Evolutionary conservation across 2,797 vertebrate genomes (phyloP).

Genomic region (Streptopelia turtur): DNA sequence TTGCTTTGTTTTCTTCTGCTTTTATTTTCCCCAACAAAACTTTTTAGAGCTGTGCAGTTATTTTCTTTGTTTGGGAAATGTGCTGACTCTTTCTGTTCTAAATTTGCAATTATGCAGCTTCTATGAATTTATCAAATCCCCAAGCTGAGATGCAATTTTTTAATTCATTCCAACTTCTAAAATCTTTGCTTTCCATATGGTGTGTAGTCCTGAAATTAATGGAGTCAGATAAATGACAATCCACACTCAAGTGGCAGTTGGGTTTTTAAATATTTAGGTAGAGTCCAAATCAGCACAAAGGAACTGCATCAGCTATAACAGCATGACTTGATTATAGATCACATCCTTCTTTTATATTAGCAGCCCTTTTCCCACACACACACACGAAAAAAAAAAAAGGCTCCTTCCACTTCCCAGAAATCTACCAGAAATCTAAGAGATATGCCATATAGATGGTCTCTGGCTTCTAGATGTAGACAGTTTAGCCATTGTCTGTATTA

Average conservation of each 20-base stretch:
- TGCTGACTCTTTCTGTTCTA: background rate
- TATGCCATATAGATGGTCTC: fast-evolving
- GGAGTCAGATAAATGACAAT: background rate
- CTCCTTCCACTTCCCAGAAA: background rate
- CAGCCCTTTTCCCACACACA: background rate
- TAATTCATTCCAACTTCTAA: background rate
- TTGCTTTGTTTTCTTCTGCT: background rate
- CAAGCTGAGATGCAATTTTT: background rate
- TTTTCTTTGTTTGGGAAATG: background rate
- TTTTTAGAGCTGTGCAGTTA: background rate
- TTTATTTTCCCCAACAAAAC: background rate
- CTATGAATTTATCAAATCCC: background rate
- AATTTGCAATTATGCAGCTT: background rate
- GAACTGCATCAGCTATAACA: background rate
- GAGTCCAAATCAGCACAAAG: background rate
- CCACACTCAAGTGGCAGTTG: background rate
- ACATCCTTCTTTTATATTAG: background rate
- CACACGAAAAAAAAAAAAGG: no score
- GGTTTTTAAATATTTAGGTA: background rate
- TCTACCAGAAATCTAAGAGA: background rate
- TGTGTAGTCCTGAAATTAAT: background rate
- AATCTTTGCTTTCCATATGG: background rate
- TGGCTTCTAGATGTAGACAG: background rate
- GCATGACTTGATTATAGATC: background rate
- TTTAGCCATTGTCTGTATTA: fast-evolving